phyloP scores from a whole-genome alignment of 1,140 invertebrate species.

The Danaus plexippus region DNA sequence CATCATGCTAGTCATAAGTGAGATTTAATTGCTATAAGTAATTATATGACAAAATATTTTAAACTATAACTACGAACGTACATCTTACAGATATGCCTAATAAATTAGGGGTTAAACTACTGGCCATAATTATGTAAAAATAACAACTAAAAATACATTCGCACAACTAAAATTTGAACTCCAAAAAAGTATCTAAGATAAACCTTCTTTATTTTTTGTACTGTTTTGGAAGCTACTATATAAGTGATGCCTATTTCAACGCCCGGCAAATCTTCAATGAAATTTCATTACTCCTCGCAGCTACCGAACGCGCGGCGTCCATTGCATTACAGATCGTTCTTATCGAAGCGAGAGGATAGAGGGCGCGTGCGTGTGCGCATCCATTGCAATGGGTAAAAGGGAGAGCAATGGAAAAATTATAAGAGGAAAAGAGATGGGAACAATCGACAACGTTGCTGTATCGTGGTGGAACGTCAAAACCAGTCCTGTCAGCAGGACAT shows the following conservation, averaged over 20 bases:
- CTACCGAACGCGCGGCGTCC: slow-evolving; percentile 52
- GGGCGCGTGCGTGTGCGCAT: slow-evolving; percentile 63
- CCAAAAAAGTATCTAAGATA: no score
- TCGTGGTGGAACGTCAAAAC: slow-evolving; percentile 60
- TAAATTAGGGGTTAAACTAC: no score
- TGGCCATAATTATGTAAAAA: no score
- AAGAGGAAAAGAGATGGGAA: slow-evolving; percentile 36
- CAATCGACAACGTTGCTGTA: slow-evolving; percentile 54
- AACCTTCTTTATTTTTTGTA: no score
- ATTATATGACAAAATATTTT: slow-evolving; percentile 18
- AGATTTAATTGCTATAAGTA: slow-evolving; percentile 24
- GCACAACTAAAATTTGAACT: no score
- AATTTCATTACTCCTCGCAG: slow-evolving; percentile 46
- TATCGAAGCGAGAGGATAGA: slow-evolving; percentile 59
- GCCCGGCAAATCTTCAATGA: slow-evolving; percentile 47
- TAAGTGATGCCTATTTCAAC: no score
- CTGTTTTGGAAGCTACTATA: no score
- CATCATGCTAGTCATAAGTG: slow-evolving; percentile 25
- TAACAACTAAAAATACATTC: no score
- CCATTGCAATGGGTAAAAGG: slow-evolving; percentile 42
- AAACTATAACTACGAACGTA: neutral
- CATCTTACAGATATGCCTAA: no score
- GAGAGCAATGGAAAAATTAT: slow-evolving; percentile 20
- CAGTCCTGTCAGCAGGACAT: slow-evolving; percentile 69
- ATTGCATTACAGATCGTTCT: slow-evolving; percentile 58